Conservation (phyloP, 2,888 invertebrate genomes). For the Platycheirus rosarum region DNA sequence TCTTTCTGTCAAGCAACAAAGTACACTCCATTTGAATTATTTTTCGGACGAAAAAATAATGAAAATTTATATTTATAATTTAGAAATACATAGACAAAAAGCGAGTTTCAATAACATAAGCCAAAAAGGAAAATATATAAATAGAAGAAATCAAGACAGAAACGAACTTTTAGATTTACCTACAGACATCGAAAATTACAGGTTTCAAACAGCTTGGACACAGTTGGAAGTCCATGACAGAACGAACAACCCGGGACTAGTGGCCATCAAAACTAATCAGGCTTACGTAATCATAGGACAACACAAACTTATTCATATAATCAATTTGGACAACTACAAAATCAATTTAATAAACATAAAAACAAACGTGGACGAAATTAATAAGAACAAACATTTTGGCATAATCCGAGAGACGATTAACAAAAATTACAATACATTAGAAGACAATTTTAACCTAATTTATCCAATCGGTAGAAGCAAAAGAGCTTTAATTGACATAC, state of each 20-base stretch:
- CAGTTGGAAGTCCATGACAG: neutral
- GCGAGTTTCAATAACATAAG: neutral
- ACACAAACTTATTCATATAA: constrained; percentile 1
- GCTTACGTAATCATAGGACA: constrained; percentile 2
- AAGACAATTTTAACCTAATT: neutral
- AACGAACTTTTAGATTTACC: neutral
- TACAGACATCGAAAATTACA: neutral
- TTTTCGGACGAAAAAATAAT: neutral
- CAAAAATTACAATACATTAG: neutral
- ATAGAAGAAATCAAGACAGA: neutral
- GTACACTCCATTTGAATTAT: neutral
- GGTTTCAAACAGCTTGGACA: neutral
- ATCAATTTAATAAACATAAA: neutral
- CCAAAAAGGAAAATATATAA: neutral
- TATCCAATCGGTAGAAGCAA: neutral
- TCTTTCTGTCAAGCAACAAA: constrained; percentile 1
- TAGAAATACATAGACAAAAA: neutral
- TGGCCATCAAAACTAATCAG: neutral
- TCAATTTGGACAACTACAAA: constrained; percentile 1
- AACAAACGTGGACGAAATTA: neutral
- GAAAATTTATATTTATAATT: neutral
- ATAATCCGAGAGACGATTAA: neutral
- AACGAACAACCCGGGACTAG: constrained; percentile 1
- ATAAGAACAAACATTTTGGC: neutral
- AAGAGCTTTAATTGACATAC: constrained; percentile 3